These are phyloP conservation scores for Xestia xanthographa DNA, from an alignment of 2,888 invertebrate species.

Conservation along the genomic window DNA sequence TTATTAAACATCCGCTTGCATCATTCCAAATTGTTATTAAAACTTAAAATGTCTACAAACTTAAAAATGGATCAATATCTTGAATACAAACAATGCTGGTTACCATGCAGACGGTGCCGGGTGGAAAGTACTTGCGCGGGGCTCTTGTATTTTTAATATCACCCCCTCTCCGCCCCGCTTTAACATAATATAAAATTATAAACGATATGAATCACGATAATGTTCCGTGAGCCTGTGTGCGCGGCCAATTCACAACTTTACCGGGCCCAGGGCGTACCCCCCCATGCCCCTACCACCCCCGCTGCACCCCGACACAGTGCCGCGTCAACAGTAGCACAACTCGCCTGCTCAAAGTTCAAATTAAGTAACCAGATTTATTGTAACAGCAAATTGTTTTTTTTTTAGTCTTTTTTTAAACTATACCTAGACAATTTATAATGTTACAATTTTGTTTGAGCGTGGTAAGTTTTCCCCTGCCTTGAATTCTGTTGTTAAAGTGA, in stretches of 20 bases:
- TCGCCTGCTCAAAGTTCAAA: neutral
- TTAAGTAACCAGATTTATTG: neutral
- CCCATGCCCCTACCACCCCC: conserved; percentile 72
- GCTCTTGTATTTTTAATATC: conserved; percentile 90
- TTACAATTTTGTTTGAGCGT: neutral
- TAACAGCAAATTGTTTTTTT: neutral
- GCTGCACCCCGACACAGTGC: conserved; percentile 69
- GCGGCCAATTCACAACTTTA: conserved; percentile 89
- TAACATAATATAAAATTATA: conserved; percentile 91
- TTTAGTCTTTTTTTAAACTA: neutral
- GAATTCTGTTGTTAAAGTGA: neutral
- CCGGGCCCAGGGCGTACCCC: conserved; percentile 76
- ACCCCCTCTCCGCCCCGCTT: conserved; percentile 81
- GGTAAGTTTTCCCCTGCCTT: neutral
- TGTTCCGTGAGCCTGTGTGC: conserved; percentile 85
- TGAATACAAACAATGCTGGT: conserved; percentile 86
- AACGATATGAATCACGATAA: conserved; percentile 90
- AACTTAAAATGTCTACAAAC: conserved; percentile 65
- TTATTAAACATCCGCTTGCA: conserved; percentile 3
- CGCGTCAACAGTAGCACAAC: conserved; percentile 52
- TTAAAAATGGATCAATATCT: conserved; percentile 84
- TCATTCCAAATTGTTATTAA: conserved; percentile 16
- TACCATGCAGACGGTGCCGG: conserved; percentile 84
- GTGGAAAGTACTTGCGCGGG: conserved; percentile 82
- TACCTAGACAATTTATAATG: no score